A percentile compares a stretch with the other conserved stretches of the same genome.
Evolutionary conservation across 2,797 vertebrate species (phyloP).

Genomic region (Molossus molossus): DNA sequence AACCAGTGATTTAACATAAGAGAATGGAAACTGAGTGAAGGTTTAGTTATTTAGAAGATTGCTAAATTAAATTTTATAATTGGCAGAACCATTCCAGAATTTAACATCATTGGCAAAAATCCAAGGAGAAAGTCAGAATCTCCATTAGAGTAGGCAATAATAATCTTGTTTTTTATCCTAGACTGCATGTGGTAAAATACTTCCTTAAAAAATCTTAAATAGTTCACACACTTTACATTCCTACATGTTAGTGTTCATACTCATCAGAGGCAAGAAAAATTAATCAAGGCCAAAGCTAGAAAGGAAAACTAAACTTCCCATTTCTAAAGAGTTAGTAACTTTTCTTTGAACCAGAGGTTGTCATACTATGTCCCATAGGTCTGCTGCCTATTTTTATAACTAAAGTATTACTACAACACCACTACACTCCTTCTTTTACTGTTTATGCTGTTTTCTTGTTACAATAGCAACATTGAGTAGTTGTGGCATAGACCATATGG

Average conservation of each 20-base stretch:
- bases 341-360: constrained; percentile 1
- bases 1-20: constrained; percentile 24
- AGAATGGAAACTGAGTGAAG: constrained; percentile 28
- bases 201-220: constrained; percentile 56
- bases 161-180: constrained; percentile 46
- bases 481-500: not conserved
- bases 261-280: constrained; percentile 41
- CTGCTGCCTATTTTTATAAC: not conserved
- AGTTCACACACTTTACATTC: constrained; percentile 45
- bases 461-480: not conserved
- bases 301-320: not conserved
- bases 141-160: not conserved
- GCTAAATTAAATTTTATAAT: constrained; percentile 37
- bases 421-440: not conserved
- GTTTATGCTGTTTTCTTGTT: not conserved
- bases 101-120: constrained; percentile 50
- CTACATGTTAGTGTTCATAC: not conserved
- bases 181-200: not conserved
- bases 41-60: constrained; percentile 27
- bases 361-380: not conserved
- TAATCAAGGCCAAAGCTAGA: not conserved
- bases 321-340: constrained; percentile 29
- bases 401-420: constrained; percentile 31
- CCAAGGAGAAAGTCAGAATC: not conserved
- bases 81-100: constrained; percentile 43